Conservation (phyloP, 2,797 vertebrate genomes). For the Scleropages formosus region DNA sequence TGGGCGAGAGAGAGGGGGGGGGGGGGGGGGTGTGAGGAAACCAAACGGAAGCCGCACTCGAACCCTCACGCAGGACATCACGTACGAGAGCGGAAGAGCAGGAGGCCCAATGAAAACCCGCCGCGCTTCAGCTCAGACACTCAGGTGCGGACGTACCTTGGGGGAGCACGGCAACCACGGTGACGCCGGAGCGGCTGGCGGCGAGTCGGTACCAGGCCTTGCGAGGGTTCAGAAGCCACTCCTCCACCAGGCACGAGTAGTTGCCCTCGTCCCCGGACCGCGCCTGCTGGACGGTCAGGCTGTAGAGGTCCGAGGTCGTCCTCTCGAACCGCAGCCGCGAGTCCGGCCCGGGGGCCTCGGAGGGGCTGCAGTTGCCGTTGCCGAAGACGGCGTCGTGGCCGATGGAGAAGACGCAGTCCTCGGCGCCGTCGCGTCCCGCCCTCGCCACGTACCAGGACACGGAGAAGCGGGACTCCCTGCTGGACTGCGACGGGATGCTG, state of each 20-base stretch:
- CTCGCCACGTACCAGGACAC: constrained; percentile 87
- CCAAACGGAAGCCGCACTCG: background rate
- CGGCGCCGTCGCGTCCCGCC: constrained; percentile 35
- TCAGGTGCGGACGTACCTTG: constrained; percentile 70
- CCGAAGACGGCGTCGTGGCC: constrained; percentile 85
- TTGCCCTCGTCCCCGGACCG: constrained; percentile 75
- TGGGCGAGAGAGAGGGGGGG: background rate
- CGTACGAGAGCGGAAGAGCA: background rate
- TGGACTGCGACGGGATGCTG: constrained; percentile 84
- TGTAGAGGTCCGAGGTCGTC: constrained; percentile 79
- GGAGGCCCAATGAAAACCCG: background rate
- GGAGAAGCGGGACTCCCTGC: constrained; percentile 85
- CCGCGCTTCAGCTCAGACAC: background rate
- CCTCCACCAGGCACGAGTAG: constrained; percentile 91
- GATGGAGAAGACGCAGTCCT: constrained; percentile 81
- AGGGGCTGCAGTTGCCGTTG: constrained; percentile 74
- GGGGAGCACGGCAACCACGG: constrained; percentile 77
- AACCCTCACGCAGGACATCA: background rate
- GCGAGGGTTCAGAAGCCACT: constrained; percentile 88
- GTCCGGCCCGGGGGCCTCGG: constrained; percentile 60
- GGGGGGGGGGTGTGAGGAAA: background rate
- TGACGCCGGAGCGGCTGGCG: constrained; percentile 82
- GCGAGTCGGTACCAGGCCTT: constrained; percentile 88
- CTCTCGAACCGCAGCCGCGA: constrained; percentile 88
- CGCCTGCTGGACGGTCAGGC: constrained; percentile 81